A percentile compares a stretch with the other conserved stretches of the same genome.
These are phyloP conservation scores for Tetranychus cinnabarinus DNA, from an alignment of 1,140 invertebrate genomes.

Conservation along the genomic window DNA sequence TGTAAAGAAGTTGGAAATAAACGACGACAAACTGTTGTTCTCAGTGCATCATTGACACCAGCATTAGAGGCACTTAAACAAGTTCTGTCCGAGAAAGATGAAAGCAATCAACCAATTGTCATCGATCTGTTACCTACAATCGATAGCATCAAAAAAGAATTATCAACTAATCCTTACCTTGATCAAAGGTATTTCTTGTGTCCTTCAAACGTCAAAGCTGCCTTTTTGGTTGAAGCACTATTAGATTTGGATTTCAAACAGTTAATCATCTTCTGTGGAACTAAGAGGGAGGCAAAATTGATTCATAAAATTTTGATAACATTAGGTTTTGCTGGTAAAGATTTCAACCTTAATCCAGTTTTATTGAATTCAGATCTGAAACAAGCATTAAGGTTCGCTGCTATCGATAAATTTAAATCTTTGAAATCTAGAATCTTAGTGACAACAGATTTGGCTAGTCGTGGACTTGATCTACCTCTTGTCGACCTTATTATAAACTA, in stretches of 20 bases:
- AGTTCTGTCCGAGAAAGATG: slow-evolving; percentile 25
- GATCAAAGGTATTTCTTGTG: slow-evolving; percentile 74
- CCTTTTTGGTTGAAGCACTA: slow-evolving; percentile 35
- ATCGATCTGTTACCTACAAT: slow-evolving; percentile 19
- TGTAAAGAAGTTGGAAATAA: slow-evolving; percentile 49
- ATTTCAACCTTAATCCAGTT: slow-evolving; percentile 9
- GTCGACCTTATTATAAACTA: slow-evolving; percentile 65
- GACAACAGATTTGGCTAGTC: slow-evolving; percentile 84
- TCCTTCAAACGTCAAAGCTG: slow-evolving; percentile 69
- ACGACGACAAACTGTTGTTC: slow-evolving; percentile 60
- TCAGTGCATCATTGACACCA: slow-evolving; percentile 89
- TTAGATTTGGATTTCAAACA: slow-evolving; percentile 10
- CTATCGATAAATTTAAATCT: slow-evolving; percentile 62
- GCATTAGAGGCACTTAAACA: slow-evolving; percentile 43
- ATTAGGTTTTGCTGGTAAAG: slow-evolving; percentile 8
- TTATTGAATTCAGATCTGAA: slow-evolving; percentile 54
- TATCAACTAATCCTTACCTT: slow-evolving; percentile 59
- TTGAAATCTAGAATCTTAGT: slow-evolving; percentile 62
- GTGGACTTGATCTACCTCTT: slow-evolving; percentile 39
- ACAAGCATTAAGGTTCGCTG: slow-evolving; percentile 48
- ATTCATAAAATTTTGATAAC: slow-evolving; percentile 9
- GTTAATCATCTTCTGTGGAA: slow-evolving; percentile 10
- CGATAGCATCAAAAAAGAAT: slow-evolving; percentile 35
- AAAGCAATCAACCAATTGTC: slow-evolving; percentile 7
- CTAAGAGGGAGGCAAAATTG: slow-evolving; percentile 9